Conservation (phyloP, 2,888 invertebrate species). For the Chaitophorus viminalis region DNA sequence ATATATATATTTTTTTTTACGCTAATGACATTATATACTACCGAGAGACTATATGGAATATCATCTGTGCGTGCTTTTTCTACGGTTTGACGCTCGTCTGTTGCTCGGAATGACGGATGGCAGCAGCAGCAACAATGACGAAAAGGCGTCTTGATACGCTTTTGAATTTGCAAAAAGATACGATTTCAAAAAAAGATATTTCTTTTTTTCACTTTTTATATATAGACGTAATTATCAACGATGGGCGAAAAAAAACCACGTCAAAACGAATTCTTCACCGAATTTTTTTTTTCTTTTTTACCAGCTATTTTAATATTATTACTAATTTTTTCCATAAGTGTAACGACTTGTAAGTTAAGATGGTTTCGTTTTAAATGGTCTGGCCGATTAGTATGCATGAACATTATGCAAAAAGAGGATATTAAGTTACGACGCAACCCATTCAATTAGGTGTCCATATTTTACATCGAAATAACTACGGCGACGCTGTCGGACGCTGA, state of each 20-base stretch:
- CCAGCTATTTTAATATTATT: too few species aligned
- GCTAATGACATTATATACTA: conserved; percentile 16
- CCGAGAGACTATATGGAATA: not conserved
- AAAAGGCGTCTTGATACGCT: conserved; percentile 27
- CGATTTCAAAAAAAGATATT: conserved; percentile 9
- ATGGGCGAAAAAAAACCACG: not conserved
- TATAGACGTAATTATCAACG: not conserved
- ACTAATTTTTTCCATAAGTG: not conserved
- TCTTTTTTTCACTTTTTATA: not conserved
- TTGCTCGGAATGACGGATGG: conserved; percentile 1
- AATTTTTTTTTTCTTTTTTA: not conserved
- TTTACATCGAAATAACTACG: not conserved
- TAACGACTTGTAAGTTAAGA: conserved; percentile 13
- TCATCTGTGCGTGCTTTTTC: conserved; percentile 23
- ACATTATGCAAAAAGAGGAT: not conserved
- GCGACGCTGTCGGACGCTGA: not conserved
- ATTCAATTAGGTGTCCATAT: conserved; percentile 1
- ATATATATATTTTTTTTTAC: not conserved
- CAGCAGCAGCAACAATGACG: conserved; percentile 2
- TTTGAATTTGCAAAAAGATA: not conserved
- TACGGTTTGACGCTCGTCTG: conserved; percentile 21
- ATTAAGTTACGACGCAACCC: not conserved
- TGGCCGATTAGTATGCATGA: not conserved
- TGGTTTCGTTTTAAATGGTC: not conserved
- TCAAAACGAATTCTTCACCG: conserved; percentile 17